Base-by-base conservation (phyloP, 2,797 vertebrate species). In the Etheostoma nigrum region DNA sequence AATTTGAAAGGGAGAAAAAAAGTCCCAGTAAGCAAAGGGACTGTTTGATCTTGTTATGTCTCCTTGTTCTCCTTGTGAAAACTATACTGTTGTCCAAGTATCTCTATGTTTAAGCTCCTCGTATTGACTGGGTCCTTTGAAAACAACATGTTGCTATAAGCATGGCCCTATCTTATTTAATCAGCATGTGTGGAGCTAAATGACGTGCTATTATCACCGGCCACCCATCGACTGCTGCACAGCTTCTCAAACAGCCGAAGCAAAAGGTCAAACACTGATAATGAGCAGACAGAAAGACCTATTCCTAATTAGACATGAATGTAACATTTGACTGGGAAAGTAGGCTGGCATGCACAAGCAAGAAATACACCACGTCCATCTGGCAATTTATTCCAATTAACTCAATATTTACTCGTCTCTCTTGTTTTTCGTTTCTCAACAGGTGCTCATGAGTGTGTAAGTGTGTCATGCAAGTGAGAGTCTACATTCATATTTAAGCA, bases 231-330 rank as follows among this genome's bases (percentile, higher is more conserved):
- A 92, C 86, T 88, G 88, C 83, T 81, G 88, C 87, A 83, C 89
- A 45, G 85, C 76, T 90, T 69, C 87, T 90, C 92, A 93, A 93
- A 94, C 89, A 93, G 84, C 76, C 83, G 64, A 84, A 84, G 90
- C 90, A 81, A 93, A 94, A 94, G 93, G 93, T 94, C 92, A 93
- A 93, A 94, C 90, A 91, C 87, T 89, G 92, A 93, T 94, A 94
- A 94, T 91, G 90, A 89, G 83, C 62, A 57, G 83, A 87, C 57
- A 64, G 87, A 89, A 90, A 91, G 84, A 85, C 89, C 83, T 77
- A 77, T 86, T 87, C 77, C 87, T 92, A 92, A 93, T 93, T 91
- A 90, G 82, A 91, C 79, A 78, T 79, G 75, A 91, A 89, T 87
- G 87, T 86, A 85, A 85, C 92, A 92, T 91, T 44, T 87, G 84